phyloP scores from a whole-genome alignment of 1,140 invertebrate genomes.

The Nephila pilipes region DNA sequence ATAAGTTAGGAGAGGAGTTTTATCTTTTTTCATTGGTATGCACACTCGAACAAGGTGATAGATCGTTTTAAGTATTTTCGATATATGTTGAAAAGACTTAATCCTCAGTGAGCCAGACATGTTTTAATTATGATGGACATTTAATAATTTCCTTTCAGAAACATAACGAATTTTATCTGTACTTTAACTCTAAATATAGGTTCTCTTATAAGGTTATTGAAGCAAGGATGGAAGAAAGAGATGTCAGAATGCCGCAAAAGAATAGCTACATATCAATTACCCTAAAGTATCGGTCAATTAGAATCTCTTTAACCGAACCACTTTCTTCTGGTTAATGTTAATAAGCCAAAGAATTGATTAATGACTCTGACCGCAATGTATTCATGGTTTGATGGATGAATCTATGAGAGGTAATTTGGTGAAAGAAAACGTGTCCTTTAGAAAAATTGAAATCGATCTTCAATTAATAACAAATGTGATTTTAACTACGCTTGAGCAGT shows the following conservation, averaged over 20 bases:
- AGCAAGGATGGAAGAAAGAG: no score
- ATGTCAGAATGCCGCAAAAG: not conserved
- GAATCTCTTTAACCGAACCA: not conserved
- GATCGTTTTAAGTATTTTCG: no score
- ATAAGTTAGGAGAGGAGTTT: no score
- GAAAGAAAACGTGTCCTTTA: conserved; percentile 20
- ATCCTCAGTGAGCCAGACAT: no score
- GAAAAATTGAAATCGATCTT: not conserved
- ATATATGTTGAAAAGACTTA: no score
- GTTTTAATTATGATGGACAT: no score
- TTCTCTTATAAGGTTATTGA: no score
- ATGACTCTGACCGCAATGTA: not conserved
- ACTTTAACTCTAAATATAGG: no score
- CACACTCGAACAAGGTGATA: no score
- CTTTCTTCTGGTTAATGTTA: not conserved
- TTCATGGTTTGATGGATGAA: conserved; percentile 25
- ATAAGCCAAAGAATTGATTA: not conserved
- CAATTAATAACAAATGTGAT: conserved; percentile 36
- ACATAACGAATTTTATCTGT: no score
- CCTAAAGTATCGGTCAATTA: not conserved
- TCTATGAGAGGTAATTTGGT: not conserved
- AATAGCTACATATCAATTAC: not conserved
- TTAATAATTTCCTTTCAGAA: no score
- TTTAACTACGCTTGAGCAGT: not conserved
- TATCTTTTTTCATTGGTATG: no score